Evolutionary conservation across 2,888 invertebrate genomes (phyloP), one percentile per base, ranked within the genome.

Genomic region (Philhelius pedissequus): DNA sequence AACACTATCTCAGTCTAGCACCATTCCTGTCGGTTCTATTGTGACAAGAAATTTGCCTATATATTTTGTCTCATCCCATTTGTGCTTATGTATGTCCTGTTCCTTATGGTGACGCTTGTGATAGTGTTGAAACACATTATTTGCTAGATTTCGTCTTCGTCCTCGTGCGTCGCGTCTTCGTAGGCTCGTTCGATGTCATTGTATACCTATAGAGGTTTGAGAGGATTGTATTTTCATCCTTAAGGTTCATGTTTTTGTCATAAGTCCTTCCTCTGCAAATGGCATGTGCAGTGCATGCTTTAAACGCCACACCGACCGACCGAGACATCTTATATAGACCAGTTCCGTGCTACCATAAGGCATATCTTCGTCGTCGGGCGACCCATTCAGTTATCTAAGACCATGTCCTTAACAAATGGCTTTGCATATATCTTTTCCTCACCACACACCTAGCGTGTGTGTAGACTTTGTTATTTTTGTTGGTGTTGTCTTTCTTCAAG

Each of bases 211-310:
- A 30, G 20, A 27, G 8, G 35, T 30, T 62, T 62, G 40, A 58
- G 40, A 56, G 62, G 62, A 80, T 71, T 77, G 71, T 62, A 43
- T 68, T 77, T 82, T 77, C 71, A 48, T 77, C 77, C 77, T 77
- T 77, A 60, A 18, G 52, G 71, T 54, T 73, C 71, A 82, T 82
- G 77, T 73, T 68, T 82, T 77, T 82, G 82, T 82, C 82, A 77
- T 68, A 81, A 81, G 81, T 82, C 60, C 77, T 71, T 73, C 77
- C 50, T 30, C 50, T 35, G 7, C 56, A 56, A 54, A 71, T 66
- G 66, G 25, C 77, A 76, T 82, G 58, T 68, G 60, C 45, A 82
- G 71, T 68, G 60, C 45, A 82, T 66, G 40, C 56, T 56, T 56
- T 30, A 54, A 54, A 30, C 4, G 20, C 56, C 6, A 56, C 13